A percentile compares a stretch with the other conserved stretches of the same genome.
Conservation (phyloP, 2,113 vertebrate species). For the Rhizomys pruinosus region DNA sequence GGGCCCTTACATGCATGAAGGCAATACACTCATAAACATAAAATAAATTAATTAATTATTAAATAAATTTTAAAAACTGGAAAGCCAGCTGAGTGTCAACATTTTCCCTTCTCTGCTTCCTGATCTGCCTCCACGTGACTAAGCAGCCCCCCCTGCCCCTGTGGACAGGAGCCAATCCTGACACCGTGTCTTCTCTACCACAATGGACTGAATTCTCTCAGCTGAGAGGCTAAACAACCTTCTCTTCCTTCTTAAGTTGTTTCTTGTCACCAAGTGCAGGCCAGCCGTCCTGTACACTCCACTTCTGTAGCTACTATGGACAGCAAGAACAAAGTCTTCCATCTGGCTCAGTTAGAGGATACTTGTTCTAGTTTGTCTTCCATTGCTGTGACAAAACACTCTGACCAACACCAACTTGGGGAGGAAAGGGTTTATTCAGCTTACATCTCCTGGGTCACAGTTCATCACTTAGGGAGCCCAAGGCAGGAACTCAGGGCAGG, state of each 20-base stretch:
- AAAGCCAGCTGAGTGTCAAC: neutral
- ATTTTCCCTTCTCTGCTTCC: neutral
- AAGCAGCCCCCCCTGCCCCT: neutral
- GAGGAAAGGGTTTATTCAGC: no score
- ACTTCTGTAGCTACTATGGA: rapidly evolving
- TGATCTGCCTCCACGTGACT: neutral
- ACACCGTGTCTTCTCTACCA: no score
- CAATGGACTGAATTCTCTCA: neutral
- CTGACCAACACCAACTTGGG: no score
- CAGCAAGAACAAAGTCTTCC: neutral
- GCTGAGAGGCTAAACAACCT: neutral
- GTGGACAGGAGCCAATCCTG: neutral
- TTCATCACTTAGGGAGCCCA: no score
- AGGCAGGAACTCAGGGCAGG: no score
- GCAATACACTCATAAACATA: no score
- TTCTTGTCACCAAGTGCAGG: neutral
- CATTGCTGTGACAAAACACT: no score
- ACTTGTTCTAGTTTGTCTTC: no score
- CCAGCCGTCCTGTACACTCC: neutral
- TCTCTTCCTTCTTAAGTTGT: neutral
- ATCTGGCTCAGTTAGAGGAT: neutral
- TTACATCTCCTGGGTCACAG: no score
- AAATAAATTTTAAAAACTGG: no score
- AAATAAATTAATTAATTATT: no score
- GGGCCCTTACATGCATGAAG: no score